Conservation (phyloP, 2,888 invertebrate species). For the Ariolimax columbianus region DNA sequence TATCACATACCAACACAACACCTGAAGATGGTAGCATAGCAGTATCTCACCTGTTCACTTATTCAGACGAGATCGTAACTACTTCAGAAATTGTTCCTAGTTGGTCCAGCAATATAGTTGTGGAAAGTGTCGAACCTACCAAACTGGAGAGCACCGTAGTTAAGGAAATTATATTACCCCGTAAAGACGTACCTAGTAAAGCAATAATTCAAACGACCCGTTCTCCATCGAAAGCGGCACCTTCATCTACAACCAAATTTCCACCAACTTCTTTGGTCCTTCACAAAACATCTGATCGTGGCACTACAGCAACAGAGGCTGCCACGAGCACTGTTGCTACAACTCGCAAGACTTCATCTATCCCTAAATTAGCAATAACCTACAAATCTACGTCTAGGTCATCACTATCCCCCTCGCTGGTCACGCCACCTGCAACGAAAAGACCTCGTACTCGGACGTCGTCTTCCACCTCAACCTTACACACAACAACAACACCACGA, state of each 20-base stretch:
- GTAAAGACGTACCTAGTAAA: not conserved
- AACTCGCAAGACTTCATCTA: too few species aligned
- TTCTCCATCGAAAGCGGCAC: not conserved
- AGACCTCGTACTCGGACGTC: not conserved
- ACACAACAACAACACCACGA: constrained; percentile 9
- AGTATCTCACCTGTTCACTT: not conserved
- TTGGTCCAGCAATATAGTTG: not conserved
- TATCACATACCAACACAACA: not conserved
- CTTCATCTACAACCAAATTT: too few species aligned
- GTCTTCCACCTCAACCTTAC: not conserved
- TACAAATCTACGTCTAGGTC: not conserved
- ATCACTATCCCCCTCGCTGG: too few species aligned
- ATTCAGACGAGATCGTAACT: not conserved
- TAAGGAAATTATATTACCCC: too few species aligned
- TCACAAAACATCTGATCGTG: not conserved
- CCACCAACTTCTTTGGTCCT: not conserved
- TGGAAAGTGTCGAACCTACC: not conserved
- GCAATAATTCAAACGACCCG: too few species aligned
- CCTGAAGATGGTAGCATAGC: not conserved
- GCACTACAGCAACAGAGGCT: not conserved
- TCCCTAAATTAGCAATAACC: not conserved
- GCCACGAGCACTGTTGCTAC: not conserved
- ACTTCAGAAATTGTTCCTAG: not conserved
- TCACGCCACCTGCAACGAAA: not conserved
- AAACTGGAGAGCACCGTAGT: not conserved